phyloP scores from a whole-genome alignment of 2,113 vertebrate genomes.

The Sorex fumeus region DNA sequence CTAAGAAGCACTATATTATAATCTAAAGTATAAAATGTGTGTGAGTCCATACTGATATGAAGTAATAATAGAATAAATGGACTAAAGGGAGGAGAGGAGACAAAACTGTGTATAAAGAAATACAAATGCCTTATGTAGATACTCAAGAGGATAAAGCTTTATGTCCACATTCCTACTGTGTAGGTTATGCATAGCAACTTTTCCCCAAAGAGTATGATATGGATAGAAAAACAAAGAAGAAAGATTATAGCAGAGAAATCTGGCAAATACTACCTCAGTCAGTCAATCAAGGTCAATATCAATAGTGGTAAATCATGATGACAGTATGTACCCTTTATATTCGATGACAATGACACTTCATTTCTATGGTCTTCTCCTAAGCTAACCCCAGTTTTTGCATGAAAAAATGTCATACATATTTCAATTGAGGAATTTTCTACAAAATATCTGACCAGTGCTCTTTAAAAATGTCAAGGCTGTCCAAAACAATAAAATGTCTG shows the following conservation, averaged over 20 bases:
- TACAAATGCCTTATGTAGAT: not conserved
- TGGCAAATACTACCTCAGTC: not conserved
- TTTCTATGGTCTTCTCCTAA: slow-evolving; percentile 10
- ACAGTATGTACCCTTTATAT: not conserved
- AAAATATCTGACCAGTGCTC: not conserved
- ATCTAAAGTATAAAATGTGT: not conserved
- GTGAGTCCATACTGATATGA: slow-evolving; percentile 30
- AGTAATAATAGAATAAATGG: slow-evolving; percentile 19
- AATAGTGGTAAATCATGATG: not conserved
- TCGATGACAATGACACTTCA: not conserved
- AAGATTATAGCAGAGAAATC: not conserved
- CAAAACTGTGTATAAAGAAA: slow-evolving; percentile 34
- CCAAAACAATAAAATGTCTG: slow-evolving; percentile 30
- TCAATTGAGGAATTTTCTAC: not conserved
- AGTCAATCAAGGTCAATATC: not conserved
- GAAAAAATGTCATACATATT: not conserved
- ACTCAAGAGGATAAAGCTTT: not conserved
- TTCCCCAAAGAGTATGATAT: not conserved
- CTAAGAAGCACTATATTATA: not conserved
- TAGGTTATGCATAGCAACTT: not conserved
- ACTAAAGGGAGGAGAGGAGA: not conserved
- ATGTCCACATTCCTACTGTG: not conserved
- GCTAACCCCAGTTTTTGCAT: not conserved
- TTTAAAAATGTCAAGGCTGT: slow-evolving; percentile 16
- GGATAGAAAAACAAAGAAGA: not conserved